Conservation (phyloP, 2,888 invertebrate genomes). For the Drosophila pseudotakahashii region DNA sequence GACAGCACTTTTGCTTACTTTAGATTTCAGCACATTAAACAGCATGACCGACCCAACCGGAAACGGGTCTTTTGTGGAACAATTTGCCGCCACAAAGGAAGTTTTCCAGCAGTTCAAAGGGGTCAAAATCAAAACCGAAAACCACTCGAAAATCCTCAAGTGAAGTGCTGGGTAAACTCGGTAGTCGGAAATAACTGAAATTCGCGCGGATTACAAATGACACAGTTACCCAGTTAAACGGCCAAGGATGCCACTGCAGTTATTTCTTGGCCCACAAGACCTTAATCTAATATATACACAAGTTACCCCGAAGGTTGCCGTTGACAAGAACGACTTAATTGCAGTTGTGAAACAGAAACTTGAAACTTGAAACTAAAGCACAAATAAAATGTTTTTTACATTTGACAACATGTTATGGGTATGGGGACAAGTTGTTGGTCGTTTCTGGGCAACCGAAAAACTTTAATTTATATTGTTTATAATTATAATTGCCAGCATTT, state of each 20-base stretch:
- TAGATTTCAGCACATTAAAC: conserved; percentile 44
- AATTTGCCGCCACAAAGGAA: conserved; percentile 40
- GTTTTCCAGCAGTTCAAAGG: conserved; percentile 50
- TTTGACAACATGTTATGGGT: conserved; percentile 30
- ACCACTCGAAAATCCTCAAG: conserved; percentile 31
- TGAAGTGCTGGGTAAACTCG: conserved; percentile 43
- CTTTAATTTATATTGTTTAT: conserved; percentile 65
- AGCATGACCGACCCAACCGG: conserved; percentile 59
- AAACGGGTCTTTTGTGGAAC: conserved; percentile 45
- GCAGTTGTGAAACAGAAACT: conserved; percentile 39
- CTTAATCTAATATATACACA: conserved; percentile 67
- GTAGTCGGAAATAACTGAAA: conserved; percentile 46
- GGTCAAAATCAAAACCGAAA: conserved; percentile 13
- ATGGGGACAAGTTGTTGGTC: conserved; percentile 55
- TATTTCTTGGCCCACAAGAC: conserved; percentile 51
- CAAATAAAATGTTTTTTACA: conserved; percentile 42
- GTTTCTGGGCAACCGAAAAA: conserved; percentile 49
- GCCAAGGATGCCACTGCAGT: conserved; percentile 71
- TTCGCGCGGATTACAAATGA: conserved; percentile 9
- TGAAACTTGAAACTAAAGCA: conserved; percentile 20
- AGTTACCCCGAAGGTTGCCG: conserved; percentile 58
- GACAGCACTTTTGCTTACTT: conserved; percentile 31
- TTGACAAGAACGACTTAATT: conserved; percentile 71
- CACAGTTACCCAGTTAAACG: conserved; percentile 35
- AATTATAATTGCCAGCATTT: conserved; percentile 70